These are phyloP conservation scores for Toxotes jaculatrix DNA, from an alignment of 2,113 vertebrate species.

Conservation along the genomic window DNA sequence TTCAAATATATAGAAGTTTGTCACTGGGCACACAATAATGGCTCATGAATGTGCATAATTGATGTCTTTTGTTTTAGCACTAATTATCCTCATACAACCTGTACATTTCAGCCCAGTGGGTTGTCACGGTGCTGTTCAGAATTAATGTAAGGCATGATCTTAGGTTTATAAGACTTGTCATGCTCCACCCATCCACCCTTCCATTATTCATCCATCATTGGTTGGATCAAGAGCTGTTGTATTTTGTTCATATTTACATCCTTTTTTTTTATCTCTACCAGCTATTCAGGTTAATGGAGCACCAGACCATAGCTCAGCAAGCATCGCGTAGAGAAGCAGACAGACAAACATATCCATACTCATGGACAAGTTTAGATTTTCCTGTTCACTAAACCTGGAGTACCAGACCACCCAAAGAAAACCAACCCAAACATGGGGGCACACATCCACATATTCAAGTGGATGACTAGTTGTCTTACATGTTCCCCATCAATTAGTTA, in stretches of 20 bases:
- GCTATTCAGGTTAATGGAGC: constrained; percentile 11
- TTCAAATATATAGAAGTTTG: not conserved
- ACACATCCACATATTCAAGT: not conserved
- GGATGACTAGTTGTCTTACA: not conserved
- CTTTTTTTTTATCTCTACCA: constrained; percentile 3
- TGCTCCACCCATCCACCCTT: constrained; percentile 21
- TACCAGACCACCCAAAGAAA: not conserved
- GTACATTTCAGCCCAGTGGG: constrained; percentile 13
- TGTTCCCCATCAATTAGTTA: not conserved
- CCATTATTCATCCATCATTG: constrained; percentile 40
- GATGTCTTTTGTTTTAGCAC: constrained; percentile 18
- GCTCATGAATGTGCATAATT: constrained; percentile 28
- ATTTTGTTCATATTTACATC: constrained; percentile 9
- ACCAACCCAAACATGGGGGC: not conserved
- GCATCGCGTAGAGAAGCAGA: not conserved
- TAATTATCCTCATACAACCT: constrained; percentile 37
- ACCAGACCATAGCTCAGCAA: constrained; percentile 5
- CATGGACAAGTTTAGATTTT: not conserved
- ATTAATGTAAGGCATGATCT: constrained; percentile 35
- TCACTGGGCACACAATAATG: not conserved
- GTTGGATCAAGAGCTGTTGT: not conserved
- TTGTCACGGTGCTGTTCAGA: constrained; percentile 41
- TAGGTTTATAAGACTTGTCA: constrained; percentile 52
- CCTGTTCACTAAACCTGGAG: not conserved
- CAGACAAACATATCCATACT: not conserved